phyloP scores from a whole-genome alignment of 2,888 invertebrate genomes.

The Brachypalpus laphriformis region DNA sequence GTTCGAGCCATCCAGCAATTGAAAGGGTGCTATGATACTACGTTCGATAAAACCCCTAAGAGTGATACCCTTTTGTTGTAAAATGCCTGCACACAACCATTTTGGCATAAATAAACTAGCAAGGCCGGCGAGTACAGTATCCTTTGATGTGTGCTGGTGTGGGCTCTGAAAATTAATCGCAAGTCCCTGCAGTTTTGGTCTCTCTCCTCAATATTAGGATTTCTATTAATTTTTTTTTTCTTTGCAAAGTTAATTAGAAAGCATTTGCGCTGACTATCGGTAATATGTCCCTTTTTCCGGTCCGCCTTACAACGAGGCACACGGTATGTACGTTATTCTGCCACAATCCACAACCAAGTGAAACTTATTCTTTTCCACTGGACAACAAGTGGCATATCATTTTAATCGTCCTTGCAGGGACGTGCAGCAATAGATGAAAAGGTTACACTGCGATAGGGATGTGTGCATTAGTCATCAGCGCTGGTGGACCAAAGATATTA shows the following conservation, averaged over 20 bases:
- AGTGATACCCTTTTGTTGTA: slow-evolving; percentile 46
- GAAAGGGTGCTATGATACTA: background rate
- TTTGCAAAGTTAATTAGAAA: slow-evolving; percentile 55
- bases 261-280: slow-evolving; percentile 34
- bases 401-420: slow-evolving; percentile 31
- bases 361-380: background rate
- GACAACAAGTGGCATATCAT: slow-evolving; percentile 39
- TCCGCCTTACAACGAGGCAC: slow-evolving; percentile 15
- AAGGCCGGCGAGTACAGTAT: background rate
- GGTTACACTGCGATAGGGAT: background rate
- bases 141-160: slow-evolving; percentile 35
- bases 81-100: slow-evolving; percentile 28
- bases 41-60: slow-evolving; percentile 41
- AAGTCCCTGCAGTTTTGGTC: slow-evolving; percentile 4
- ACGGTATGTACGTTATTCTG: slow-evolving; percentile 8
- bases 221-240: slow-evolving; percentile 5
- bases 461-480: slow-evolving; percentile 30
- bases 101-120: slow-evolving; percentile 35
- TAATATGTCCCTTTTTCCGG: slow-evolving; percentile 1
- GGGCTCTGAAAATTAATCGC: slow-evolving; percentile 42
- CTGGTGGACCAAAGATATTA: slow-evolving; percentile 12
- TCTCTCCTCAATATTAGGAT: background rate
- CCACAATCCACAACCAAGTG: slow-evolving; percentile 17
- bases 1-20: slow-evolving; percentile 4
- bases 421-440: background rate